Conservation (phyloP, 53 echinoderm and acorn worm genomes). For the Echinometra lucunter region DNA sequence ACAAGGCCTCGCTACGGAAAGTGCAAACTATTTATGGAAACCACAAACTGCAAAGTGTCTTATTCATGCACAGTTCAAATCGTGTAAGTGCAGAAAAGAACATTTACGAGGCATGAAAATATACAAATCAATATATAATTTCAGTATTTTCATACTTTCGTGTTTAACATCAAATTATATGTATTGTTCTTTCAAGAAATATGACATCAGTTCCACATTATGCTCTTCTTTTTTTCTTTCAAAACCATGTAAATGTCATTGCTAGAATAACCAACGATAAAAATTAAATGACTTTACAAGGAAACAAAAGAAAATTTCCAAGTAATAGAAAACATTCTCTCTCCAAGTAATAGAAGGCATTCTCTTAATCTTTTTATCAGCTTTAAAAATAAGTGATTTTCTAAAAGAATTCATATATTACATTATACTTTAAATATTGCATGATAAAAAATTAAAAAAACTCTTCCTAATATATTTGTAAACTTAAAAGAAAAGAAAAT, state of each 20-base stretch:
- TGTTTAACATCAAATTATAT: neutral
- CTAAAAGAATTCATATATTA: neutral
- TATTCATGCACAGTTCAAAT: slow-evolving; percentile 10
- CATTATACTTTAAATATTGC: too few species aligned
- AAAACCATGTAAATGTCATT: neutral
- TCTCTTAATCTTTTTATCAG: neutral
- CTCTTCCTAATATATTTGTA: too few species aligned
- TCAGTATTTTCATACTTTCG: neutral
- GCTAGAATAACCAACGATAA: neutral
- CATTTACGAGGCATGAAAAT: neutral
- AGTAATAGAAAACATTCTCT: too few species aligned
- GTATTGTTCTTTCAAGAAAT: neutral
- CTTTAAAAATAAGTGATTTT: neutral
- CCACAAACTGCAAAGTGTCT: slow-evolving; percentile 39
- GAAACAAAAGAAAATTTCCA: neutral
- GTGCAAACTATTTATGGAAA: slow-evolving; percentile 20
- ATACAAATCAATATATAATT: neutral
- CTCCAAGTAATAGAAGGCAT: too few species aligned
- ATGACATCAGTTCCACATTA: neutral
- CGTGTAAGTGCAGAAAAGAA: slow-evolving; percentile 23
- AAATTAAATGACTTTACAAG: neutral
- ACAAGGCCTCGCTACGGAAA: slow-evolving; percentile 3
- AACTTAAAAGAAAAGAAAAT: too few species aligned
- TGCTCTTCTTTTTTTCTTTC: neutral
- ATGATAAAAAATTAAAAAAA: too few species aligned